A percentile compares a stretch with the other conserved stretches of the same genome.
Conservation (phyloP, 2,113 vertebrate genomes). For the Ammodramus savannarum region DNA sequence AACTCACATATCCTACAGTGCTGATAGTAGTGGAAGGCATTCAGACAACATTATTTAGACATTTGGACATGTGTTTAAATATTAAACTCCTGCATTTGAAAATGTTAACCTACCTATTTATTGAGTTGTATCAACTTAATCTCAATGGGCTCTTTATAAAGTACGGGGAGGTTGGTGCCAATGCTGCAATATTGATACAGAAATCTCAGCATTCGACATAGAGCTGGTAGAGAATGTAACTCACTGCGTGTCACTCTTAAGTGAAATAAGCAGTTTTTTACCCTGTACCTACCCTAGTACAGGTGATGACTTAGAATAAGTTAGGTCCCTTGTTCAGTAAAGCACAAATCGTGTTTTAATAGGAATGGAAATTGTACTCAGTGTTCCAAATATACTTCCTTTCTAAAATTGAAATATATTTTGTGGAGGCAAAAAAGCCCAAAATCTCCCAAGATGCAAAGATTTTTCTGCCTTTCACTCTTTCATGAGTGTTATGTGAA, state of each 20-base stretch:
- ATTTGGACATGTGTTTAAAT: neutral
- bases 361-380: neutral
- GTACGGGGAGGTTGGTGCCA: neutral
- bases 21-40: neutral
- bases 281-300: neutral
- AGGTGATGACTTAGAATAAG: neutral
- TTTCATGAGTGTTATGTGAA: neutral
- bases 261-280: neutral
- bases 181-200: neutral
- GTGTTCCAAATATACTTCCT: neutral
- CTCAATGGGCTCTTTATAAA: neutral
- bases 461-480: neutral
- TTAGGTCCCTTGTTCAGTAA: neutral
- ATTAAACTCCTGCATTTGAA: neutral
- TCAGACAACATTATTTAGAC: neutral
- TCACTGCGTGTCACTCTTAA: accelerated
- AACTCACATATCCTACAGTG: neutral
- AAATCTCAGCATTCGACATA: neutral
- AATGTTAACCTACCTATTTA: neutral
- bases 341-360: neutral
- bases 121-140: neutral
- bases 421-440: neutral
- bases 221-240: neutral
- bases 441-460: neutral
- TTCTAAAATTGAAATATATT: neutral